These are phyloP conservation scores for Lymantria dispar DNA, from an alignment of 2,888 invertebrate species.

Conservation along the genomic window DNA sequence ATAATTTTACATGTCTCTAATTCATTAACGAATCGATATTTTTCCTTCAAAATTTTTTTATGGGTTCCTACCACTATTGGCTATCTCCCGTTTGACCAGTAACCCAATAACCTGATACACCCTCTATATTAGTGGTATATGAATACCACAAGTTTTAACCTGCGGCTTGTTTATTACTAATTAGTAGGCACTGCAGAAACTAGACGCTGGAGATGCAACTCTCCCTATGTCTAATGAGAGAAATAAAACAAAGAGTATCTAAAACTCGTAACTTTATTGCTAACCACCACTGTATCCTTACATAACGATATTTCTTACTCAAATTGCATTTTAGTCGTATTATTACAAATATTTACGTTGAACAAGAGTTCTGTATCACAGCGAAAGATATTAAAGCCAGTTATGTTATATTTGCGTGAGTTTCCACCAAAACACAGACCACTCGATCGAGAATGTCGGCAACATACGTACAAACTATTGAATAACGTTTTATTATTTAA, in stretches of 20 bases:
- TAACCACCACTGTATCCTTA: slow-evolving; percentile 67
- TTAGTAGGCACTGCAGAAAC: too few relatives aligned
- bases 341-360: slow-evolving; percentile 1
- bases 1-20: too few relatives aligned
- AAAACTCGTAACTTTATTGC: slow-evolving; percentile 64
- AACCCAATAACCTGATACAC: too few relatives aligned
- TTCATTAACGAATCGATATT: too few relatives aligned
- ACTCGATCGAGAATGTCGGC: slow-evolving; percentile 51
- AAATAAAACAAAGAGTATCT: slow-evolving; percentile 38
- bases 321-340: neutral
- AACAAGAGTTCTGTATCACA: slow-evolving; percentile 38
- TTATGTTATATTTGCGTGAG: slow-evolving; percentile 53
- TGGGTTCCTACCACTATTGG: too few relatives aligned
- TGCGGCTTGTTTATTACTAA: too few relatives aligned
- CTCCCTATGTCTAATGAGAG: too few relatives aligned
- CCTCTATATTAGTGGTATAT: too few relatives aligned
- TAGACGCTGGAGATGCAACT: too few relatives aligned
- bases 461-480: slow-evolving; percentile 10
- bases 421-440: slow-evolving; percentile 44
- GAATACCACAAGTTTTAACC: too few relatives aligned
- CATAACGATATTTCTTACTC: slow-evolving; percentile 27
- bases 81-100: too few relatives aligned
- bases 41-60: too few relatives aligned
- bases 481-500: slow-evolving; percentile 24
- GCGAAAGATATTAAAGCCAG: slow-evolving; percentile 68